Conservation (phyloP, 1,140 invertebrate species). For the Watersipora subatra region DNA sequence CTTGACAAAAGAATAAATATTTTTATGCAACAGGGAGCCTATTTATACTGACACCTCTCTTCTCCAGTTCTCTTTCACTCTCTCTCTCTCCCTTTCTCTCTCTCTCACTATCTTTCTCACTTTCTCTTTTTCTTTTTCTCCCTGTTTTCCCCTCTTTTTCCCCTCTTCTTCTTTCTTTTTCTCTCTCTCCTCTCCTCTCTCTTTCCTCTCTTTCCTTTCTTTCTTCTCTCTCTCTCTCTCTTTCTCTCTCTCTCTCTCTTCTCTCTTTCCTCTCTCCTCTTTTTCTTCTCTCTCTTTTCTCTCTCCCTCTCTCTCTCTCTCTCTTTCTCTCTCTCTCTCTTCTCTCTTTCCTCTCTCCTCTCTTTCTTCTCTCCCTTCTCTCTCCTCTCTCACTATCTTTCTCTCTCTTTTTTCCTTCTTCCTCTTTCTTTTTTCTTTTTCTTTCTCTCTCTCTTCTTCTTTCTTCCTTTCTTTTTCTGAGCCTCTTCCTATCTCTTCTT, state of each 20-base stretch:
- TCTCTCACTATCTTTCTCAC: background rate
- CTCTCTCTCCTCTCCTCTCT: constrained; percentile 1
- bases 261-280: background rate
- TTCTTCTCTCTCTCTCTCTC: background rate
- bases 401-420: background rate
- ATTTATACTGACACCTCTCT: background rate
- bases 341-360: background rate
- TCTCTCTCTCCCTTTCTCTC: constrained; percentile 2
- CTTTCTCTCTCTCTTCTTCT: background rate
- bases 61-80: background rate
- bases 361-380: background rate
- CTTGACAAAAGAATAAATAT: too few relatives aligned
- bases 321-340: constrained; percentile 6
- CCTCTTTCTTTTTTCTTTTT: background rate
- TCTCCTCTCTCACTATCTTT: background rate
- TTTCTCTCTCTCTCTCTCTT: background rate
- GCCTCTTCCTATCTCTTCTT: too few relatives aligned
- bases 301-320: background rate
- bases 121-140: background rate
- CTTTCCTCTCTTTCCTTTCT: background rate
- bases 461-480: background rate
- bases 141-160: background rate
- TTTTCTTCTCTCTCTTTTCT: background rate
- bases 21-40: too few relatives aligned
- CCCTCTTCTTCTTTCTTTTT: background rate